A percentile compares a stretch with the other conserved stretches of the same genome.
Evolutionary conservation across 2,797 vertebrate species (phyloP).

Genomic region (Xerus rutilus): DNA sequence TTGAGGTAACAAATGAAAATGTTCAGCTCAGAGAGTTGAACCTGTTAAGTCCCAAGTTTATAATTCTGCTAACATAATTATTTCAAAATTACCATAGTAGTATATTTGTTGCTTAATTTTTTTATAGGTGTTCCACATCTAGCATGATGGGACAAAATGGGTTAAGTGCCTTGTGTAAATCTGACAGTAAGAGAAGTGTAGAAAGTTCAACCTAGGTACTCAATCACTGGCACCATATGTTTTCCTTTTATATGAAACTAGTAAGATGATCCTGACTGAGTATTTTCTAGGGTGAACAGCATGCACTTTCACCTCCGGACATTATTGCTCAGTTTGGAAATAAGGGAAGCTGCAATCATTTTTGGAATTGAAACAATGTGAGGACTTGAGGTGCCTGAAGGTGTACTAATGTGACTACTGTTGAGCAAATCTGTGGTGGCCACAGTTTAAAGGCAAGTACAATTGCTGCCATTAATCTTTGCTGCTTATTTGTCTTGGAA

Average conservation of each 20-base stretch:
- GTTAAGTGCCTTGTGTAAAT: background rate
- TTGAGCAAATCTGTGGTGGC: background rate
- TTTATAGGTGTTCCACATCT: too few relatives aligned
- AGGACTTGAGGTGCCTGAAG: background rate
- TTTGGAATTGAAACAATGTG: background rate
- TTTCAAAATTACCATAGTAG: too few relatives aligned
- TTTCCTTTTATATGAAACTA: background rate
- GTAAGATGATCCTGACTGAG: background rate
- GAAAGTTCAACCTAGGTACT: background rate
- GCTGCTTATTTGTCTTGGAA: background rate
- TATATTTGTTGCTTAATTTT: too few relatives aligned
- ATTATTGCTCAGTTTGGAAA: conserved; percentile 20
- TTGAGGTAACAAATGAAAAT: background rate
- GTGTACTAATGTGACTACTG: background rate
- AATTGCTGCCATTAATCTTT: background rate
- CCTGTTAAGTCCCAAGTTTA: too few relatives aligned
- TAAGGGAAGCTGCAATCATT: background rate
- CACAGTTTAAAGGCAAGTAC: too few relatives aligned
- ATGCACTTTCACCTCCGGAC: background rate
- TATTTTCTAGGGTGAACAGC: background rate
- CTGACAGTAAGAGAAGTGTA: background rate
- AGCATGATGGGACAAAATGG: too few relatives aligned
- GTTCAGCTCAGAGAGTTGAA: background rate
- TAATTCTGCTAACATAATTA: too few relatives aligned
- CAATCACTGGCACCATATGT: background rate